Conservation (phyloP, 2,113 vertebrate species). For the Glareola pratincola region DNA sequence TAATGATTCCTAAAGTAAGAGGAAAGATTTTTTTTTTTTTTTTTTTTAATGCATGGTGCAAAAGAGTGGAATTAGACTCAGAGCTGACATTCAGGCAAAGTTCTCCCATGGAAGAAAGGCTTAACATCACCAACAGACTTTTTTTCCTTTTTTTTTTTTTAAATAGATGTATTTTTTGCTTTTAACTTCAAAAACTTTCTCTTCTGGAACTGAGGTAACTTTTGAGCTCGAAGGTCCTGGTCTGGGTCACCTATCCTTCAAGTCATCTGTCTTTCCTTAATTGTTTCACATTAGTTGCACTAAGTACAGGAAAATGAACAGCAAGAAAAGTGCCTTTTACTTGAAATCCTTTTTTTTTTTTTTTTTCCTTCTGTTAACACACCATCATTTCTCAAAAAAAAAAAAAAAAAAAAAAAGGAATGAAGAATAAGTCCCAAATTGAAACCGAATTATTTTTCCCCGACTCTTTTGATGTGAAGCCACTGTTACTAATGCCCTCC, state of each 20-base stretch:
- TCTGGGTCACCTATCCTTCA: background rate
- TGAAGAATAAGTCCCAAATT: background rate
- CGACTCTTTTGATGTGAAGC: background rate
- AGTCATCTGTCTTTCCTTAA: background rate
- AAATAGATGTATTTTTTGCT: fast-evolving
- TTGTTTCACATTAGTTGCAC: fast-evolving
- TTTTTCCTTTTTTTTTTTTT: background rate
- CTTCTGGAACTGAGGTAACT: background rate
- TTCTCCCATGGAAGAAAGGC: background rate
- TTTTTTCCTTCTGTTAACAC: background rate
- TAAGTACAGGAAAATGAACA: background rate
- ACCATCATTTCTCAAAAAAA: background rate
- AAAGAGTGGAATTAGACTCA: background rate
- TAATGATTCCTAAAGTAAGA: background rate
- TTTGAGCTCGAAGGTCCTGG: background rate
- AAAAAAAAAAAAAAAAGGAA: background rate
- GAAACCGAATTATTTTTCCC: background rate
- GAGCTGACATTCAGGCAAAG: background rate
- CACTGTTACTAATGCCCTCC: constrained; percentile 7
- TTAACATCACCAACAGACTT: fast-evolving
- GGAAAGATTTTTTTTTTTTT: background rate
- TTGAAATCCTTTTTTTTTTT: background rate
- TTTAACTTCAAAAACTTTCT: background rate
- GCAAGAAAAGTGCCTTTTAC: background rate
- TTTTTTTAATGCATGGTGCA: background rate